Evolutionary conservation across 53 echinoderm and acorn worm species (phyloP), one percentile per base, ranked within the genome.

Genomic region (Astropecten irregularis): DNA sequence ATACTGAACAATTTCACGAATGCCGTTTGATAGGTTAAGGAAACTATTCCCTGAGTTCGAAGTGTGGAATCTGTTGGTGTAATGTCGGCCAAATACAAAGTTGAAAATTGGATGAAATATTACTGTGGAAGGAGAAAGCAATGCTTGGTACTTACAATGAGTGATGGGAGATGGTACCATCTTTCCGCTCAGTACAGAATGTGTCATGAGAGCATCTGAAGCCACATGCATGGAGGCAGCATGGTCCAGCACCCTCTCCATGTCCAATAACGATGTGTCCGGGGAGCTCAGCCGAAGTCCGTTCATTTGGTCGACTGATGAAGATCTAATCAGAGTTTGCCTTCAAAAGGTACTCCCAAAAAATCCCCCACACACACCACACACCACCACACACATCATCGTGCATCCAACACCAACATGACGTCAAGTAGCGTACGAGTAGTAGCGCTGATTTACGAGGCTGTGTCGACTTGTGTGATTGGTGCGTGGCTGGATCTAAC

Each of bases 251-350:
- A 79, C 79, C 32, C 79, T 33, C 79, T 79, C 79, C 79, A 79
- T 79, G 79, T 79, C 62, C 30, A 48, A 27, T 62, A 79, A 39
- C 44, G 79, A 60, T 26, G 48, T 79, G 79, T 79, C 79, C 42
- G 62, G 62, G 10, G 61, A 60, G 40, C 30, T 79, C 44, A 79
- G 60, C 16, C 79, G 60, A 38, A 79, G 79, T 79, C 79, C 79
- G 79, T 79, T 79, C 79, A 79, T 79, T 79, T 79, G 79, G 79
- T 29, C 79, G 79, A 79, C 79, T 79, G 79, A 79, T 79, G 44
- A 79, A 62, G 60, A 62, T 37, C 79, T 79, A 79, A 79, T 79
- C 40, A 79, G 30, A 18, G 38, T 19, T 62, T 30, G 60, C 33
- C 62, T 44, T 79, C 56, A 76, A 76, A 60, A 60, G 33, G 61